Percentiles rank a stretch among this genome's conserved stretches.
Conservation (phyloP, 2,797 vertebrate genomes). For the Myripristis jacobus region DNA sequence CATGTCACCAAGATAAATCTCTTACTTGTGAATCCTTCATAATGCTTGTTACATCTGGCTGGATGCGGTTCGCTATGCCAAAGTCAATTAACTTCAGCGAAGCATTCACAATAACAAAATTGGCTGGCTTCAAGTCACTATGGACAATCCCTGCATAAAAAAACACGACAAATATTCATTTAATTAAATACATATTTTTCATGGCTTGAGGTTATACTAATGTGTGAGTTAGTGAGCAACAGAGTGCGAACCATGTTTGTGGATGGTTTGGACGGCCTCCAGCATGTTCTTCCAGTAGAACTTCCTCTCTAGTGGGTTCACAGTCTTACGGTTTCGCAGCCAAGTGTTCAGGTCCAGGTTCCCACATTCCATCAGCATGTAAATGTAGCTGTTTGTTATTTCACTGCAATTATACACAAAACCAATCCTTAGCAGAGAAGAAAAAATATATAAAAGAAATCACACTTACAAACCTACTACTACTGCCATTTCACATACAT, state of each 20-base stretch:
- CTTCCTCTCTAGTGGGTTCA: constrained; percentile 93
- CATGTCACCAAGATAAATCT: background rate
- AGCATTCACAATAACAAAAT: constrained; percentile 96
- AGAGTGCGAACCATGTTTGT: constrained; percentile 88
- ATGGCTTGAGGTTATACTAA: background rate
- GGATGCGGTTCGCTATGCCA: constrained; percentile 97
- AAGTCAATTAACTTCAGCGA: constrained; percentile 98
- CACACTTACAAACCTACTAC: background rate
- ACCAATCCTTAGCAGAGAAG: background rate
- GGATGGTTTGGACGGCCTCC: constrained; percentile 96
- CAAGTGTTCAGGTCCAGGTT: constrained; percentile 97
- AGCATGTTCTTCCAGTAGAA: constrained; percentile 99
- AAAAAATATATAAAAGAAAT: background rate
- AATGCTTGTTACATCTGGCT: constrained; percentile 97
- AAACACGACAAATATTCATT: background rate
- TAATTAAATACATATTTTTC: background rate
- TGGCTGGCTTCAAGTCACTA: constrained; percentile 97
- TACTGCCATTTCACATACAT: background rate
- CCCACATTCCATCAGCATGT: constrained; percentile 98
- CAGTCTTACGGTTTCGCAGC: constrained; percentile 92
- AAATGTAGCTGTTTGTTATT: constrained; percentile 91
- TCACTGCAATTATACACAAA: constrained; percentile 84
- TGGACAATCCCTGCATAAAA: constrained; percentile 91
- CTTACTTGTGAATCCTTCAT: constrained; percentile 95
- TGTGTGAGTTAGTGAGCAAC: background rate